Evolutionary conservation across 2,888 invertebrate species (phyloP).

Genomic region (Syritta pipiens): DNA sequence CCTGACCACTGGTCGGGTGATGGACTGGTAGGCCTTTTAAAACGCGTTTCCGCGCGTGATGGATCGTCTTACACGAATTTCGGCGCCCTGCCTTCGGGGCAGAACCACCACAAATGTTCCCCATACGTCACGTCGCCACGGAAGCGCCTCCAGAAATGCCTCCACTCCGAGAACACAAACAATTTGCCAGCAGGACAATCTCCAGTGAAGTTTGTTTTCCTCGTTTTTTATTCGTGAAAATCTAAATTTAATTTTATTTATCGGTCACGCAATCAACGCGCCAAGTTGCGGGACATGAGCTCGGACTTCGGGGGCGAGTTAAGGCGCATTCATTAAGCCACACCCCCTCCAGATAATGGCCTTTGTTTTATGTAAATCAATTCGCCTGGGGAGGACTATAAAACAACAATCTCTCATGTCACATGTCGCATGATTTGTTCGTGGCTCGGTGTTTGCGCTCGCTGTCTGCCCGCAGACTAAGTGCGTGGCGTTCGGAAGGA

Average conservation of each 20-base stretch:
- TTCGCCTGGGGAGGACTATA: conserved; percentile 8
- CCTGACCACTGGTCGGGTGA: neutral
- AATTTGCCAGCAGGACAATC: conserved; percentile 50
- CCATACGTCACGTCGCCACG: conserved; percentile 44
- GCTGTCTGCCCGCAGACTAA: conserved; percentile 31
- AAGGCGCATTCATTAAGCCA: conserved; percentile 17
- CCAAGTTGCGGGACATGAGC: conserved; percentile 28
- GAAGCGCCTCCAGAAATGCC: conserved; percentile 5
- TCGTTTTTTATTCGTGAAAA: conserved; percentile 53
- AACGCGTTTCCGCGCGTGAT: conserved; percentile 30
- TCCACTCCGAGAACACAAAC: conserved; percentile 41
- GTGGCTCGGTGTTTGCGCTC: neutral
- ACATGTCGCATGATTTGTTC: conserved; percentile 52
- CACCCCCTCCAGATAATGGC: conserved; percentile 12
- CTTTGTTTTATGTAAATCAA: conserved; percentile 53
- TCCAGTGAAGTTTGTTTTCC: conserved; percentile 6
- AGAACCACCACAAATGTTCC: conserved; percentile 18
- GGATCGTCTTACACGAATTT: conserved; percentile 22
- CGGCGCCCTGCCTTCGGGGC: conserved; percentile 32
- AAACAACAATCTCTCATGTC: conserved; percentile 33
- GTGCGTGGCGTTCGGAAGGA: conserved; percentile 2
- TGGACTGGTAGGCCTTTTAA: neutral
- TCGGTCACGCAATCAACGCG: conserved; percentile 61
- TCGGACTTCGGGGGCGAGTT: neutral
- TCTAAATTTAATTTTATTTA: conserved; percentile 66